These are phyloP conservation scores for Rhizoglyphus robini DNA, from an alignment of 1,140 invertebrate species.

Conservation along the genomic window DNA sequence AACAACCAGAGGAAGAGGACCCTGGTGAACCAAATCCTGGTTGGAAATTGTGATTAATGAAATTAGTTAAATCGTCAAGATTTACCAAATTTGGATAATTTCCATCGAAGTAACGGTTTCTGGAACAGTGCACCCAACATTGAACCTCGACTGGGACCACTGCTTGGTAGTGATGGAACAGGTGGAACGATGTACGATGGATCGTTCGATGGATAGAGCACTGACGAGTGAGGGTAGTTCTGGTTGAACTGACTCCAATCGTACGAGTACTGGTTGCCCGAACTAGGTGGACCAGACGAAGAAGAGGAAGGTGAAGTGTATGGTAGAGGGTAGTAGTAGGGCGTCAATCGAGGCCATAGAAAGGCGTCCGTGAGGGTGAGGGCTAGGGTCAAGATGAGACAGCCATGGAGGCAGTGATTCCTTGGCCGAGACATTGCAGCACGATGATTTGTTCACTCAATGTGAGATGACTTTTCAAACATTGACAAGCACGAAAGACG, in stretches of 20 bases:
- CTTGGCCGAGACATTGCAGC: background rate
- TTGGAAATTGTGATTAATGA: no score
- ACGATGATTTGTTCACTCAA: background rate
- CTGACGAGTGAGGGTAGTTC: background rate
- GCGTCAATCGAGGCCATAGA: background rate
- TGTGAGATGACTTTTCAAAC: background rate
- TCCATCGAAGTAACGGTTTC: background rate
- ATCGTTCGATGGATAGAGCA: background rate
- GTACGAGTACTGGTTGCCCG: background rate
- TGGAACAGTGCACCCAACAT: background rate
- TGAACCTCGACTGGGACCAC: background rate
- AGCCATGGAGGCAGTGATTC: background rate
- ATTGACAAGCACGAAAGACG: background rate
- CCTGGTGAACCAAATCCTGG: background rate
- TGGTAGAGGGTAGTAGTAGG: background rate
- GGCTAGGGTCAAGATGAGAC: background rate
- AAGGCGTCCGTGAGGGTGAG: background rate
- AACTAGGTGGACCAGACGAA: background rate
- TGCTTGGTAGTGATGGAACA: background rate
- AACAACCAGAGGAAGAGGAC: background rate
- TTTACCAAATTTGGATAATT: constrained; percentile 6
- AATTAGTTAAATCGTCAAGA: background rate
- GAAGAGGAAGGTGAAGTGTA: background rate
- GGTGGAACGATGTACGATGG: background rate
- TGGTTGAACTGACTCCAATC: background rate